Evolutionary conservation across 1,140 invertebrate species (phyloP).

Genomic region (Drosophila busckii): DNA sequence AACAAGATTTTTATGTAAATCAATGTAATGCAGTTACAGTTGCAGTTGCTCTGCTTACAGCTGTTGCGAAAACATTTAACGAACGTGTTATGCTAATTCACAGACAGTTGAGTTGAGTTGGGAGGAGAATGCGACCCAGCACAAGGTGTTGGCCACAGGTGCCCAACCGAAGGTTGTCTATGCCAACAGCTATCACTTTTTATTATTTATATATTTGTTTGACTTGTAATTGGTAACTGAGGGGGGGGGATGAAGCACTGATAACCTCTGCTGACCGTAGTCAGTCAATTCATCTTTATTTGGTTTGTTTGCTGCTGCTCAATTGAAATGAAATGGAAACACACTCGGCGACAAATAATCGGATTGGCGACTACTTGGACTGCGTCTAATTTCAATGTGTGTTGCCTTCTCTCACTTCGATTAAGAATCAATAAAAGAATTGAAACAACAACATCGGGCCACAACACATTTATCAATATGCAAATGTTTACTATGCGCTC

Average conservation of each 20-base stretch:
- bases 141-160: slow-evolving; percentile 57
- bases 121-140: slow-evolving; percentile 37
- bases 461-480: slow-evolving; percentile 69
- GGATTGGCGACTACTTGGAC: slow-evolving; percentile 26
- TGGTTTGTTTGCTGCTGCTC: slow-evolving; percentile 10
- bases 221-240: slow-evolving; percentile 28
- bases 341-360: slow-evolving; percentile 35
- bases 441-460: slow-evolving; percentile 39
- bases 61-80: not conserved
- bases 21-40: slow-evolving; percentile 39
- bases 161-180: slow-evolving; percentile 41
- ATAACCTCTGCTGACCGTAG: slow-evolving; percentile 22
- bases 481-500: slow-evolving; percentile 51
- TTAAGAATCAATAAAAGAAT: slow-evolving; percentile 53
- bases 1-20: slow-evolving; percentile 63
- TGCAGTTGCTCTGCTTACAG: slow-evolving; percentile 29
- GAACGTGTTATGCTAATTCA: slow-evolving; percentile 64
- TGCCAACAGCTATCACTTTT: not conserved
- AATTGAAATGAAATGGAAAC: slow-evolving; percentile 29
- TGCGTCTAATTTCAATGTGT: slow-evolving; percentile 60
- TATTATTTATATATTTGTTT: not conserved
- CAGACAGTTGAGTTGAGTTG: slow-evolving; percentile 9
- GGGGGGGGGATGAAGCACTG: not conserved
- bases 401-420: slow-evolving; percentile 23
- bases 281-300: not conserved